A percentile compares a stretch with the other conserved stretches of the same genome.
Conservation (phyloP, 2,888 invertebrate genomes). For the Lycaena phlaeas region DNA sequence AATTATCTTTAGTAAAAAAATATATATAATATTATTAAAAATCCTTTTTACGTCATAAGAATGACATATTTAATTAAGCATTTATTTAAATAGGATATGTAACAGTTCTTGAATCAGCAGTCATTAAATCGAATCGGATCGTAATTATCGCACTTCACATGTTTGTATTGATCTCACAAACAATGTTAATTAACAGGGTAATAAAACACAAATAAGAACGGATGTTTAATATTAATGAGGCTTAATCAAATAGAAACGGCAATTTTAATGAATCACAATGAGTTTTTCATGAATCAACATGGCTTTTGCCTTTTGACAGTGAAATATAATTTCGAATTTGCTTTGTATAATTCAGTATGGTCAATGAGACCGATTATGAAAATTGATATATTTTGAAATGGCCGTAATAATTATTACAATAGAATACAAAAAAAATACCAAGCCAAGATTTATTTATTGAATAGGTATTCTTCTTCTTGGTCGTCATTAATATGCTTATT, state of each 20-base stretch:
- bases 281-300: conserved; percentile 6
- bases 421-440: no score
- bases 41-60: no score
- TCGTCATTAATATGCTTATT: no score
- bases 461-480: no score
- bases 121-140: conserved; percentile 15
- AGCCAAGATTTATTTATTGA: no score
- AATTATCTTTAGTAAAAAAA: no score
- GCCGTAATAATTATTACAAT: no score
- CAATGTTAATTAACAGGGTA: conserved; percentile 20
- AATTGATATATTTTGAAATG: no score
- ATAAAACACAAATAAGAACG: conserved; percentile 20
- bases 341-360: neutral
- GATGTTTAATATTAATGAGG: conserved; percentile 13
- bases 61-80: neutral
- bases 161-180: conserved; percentile 18
- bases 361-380: neutral
- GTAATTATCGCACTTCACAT: conserved; percentile 18
- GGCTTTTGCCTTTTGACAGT: conserved; percentile 8
- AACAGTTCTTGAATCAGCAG: neutral
- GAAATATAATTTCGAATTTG: conserved; percentile 4
- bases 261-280: conserved; percentile 11
- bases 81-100: conserved; percentile 1
- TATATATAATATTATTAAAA: no score
- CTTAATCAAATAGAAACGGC: conserved; percentile 11